These are phyloP conservation scores for Xiphophorus birchmanni DNA, from an alignment of 2,797 vertebrate genomes.

Conservation along the genomic window DNA sequence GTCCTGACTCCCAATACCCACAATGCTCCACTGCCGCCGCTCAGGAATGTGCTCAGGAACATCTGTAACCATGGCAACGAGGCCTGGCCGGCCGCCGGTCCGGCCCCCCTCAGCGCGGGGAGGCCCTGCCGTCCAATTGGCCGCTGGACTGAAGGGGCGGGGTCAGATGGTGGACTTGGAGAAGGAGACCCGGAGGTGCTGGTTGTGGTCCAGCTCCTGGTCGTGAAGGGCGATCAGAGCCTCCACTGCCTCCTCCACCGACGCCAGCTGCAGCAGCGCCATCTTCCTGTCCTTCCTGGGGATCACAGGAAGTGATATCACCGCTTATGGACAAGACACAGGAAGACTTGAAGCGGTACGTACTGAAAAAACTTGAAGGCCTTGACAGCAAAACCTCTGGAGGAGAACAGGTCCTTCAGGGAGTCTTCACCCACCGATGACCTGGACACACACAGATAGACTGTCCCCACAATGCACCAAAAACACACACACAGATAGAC, in stretches of 20 bases:
- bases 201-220: slow-evolving; percentile 89
- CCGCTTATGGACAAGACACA: background rate
- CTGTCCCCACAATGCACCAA: too few species aligned
- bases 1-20: slow-evolving; percentile 39
- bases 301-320: slow-evolving; percentile 33
- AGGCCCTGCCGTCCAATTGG: slow-evolving; percentile 13
- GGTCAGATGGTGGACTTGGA: slow-evolving; percentile 85
- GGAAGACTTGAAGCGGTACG: slow-evolving; percentile 62
- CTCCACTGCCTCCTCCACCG: slow-evolving; percentile 91
- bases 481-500: too few species aligned
- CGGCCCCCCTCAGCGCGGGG: slow-evolving; percentile 2
- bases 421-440: slow-evolving; percentile 84
- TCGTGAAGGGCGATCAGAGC: slow-evolving; percentile 91
- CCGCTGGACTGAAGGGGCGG: background rate
- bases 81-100: slow-evolving; percentile 19
- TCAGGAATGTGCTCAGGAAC: slow-evolving; percentile 60
- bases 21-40: slow-evolving; percentile 43
- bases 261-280: slow-evolving; percentile 90
- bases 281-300: slow-evolving; percentile 89
- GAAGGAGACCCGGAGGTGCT: slow-evolving; percentile 91
- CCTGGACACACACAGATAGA: slow-evolving; percentile 50
- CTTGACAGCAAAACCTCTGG: slow-evolving; percentile 86
- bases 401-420: slow-evolving; percentile 87
- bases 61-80: slow-evolving; percentile 28
- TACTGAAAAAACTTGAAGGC: slow-evolving; percentile 93